A percentile compares a stretch with the other conserved stretches of the same genome.
Conservation (phyloP, 2,113 vertebrate genomes). For the Vidua macroura region DNA sequence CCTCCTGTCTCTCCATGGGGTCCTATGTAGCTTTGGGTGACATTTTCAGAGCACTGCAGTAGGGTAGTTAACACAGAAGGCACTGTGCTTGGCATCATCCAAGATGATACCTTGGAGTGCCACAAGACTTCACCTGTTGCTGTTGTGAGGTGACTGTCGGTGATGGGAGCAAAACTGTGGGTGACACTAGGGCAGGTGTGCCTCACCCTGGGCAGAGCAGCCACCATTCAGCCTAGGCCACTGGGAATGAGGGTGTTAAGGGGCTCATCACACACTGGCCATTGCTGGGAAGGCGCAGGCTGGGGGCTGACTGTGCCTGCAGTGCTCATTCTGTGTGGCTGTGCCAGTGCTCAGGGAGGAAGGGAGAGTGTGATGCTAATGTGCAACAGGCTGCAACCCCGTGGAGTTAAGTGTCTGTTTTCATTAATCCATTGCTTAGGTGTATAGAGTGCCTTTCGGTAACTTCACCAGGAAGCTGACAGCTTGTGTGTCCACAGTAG, state of each 20-base stretch:
- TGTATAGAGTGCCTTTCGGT: conserved; percentile 88
- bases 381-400: conserved; percentile 38
- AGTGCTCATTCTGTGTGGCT: not conserved
- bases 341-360: conserved; percentile 23
- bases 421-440: conserved; percentile 86
- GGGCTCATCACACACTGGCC: not conserved
- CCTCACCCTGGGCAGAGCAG: not conserved
- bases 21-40: not conserved
- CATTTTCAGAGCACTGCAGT: not conserved
- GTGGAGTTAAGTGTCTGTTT: conserved; percentile 80
- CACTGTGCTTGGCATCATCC: not conserved
- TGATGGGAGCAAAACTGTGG: not conserved
- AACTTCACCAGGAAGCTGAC: conserved; percentile 96
- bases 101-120: not conserved
- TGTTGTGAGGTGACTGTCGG: not conserved
- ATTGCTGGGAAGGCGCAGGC: not conserved
- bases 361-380: conserved; percentile 38
- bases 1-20: not conserved
- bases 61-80: not conserved
- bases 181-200: not conserved
- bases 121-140: not conserved
- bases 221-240: not conserved
- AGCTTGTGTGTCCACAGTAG: conserved; percentile 93
- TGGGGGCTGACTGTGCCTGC: not conserved
- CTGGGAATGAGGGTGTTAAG: not conserved